Evolutionary conservation across 2,888 invertebrate genomes (phyloP), one percentile per base, ranked within the genome.

Genomic region (Pycnomerus fuliginosus): DNA sequence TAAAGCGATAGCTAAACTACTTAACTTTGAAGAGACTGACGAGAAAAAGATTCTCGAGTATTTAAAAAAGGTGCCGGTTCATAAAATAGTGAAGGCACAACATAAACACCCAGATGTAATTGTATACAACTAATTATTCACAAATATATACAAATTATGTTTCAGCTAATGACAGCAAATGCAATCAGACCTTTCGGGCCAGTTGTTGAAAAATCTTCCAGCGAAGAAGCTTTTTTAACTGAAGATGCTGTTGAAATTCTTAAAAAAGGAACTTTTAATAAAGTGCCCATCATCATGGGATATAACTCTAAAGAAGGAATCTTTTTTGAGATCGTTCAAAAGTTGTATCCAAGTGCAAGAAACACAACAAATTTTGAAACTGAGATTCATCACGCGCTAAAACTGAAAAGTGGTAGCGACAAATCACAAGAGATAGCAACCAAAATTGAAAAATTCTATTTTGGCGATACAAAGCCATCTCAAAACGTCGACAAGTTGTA

Each of bases 361-460:
- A 24, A 35, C 2, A 23, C 35, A 15, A 43, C n/a, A 3, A 35
- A 58, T 42, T 50, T 63, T 8, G 61, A 62, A 47, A 46, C 34
- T 8, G 62, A 61, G 37, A 52, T 63, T 30, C 66, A 64, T 1
- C 53, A 53, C 29, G 53, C 59, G 27, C 43, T 66, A 10, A 60
- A 58, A 20, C 31, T 65, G 11, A 37, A 53, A 5, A 47, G 51
- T 25, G 62, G 60, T 7, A 58, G 52, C 17, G 46, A 56, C 15
- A 48, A 52, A 35, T 58, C 62, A 1, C 60, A 57, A 36, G 52
- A 62, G 40, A 64, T 72, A 17, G 76, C 74, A 1, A 56, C 65
- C 2, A 64, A 65, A 50, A 62, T 79, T 5, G 70, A 70, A 29
- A 47, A 72, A 10, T 62, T 67, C 5, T 76, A 77, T 55, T 77